A percentile compares a stretch with the other conserved stretches of the same genome.
phyloP scores from a whole-genome alignment of 2,888 invertebrate genomes.

The Oligia latruncula region DNA sequence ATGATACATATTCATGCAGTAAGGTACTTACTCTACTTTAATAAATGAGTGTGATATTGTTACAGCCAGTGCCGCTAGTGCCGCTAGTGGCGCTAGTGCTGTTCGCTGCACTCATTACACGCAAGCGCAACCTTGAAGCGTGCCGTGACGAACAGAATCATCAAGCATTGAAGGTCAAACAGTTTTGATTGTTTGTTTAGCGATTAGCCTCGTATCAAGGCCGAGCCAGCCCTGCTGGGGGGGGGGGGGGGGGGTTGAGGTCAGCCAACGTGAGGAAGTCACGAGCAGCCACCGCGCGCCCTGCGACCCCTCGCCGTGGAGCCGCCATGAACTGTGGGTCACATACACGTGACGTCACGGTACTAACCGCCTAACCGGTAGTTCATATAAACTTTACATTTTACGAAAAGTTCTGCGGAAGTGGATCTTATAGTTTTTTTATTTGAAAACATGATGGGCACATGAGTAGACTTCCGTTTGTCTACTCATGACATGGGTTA shows the following conservation, averaged over 20 bases:
- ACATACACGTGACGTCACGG: neutral
- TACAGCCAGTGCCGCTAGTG: neutral
- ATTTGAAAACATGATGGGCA: too few species aligned
- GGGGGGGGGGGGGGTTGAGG: neutral
- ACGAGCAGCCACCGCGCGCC: constrained; percentile 12
- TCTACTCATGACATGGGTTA: too few species aligned
- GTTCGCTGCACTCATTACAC: neutral
- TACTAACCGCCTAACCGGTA: neutral
- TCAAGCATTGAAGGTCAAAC: constrained; percentile 34
- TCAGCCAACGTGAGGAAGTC: constrained; percentile 24
- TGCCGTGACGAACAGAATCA: constrained; percentile 44
- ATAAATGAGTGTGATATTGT: constrained; percentile 17
- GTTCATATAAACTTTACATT: constrained; percentile 14
- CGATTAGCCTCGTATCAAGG: constrained; percentile 42
- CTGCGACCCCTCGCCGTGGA: neutral
- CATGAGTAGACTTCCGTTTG: too few species aligned
- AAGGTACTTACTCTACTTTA: neutral
- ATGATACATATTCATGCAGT: constrained; percentile 3
- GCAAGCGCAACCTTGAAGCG: constrained; percentile 15
- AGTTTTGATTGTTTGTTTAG: constrained; percentile 42
- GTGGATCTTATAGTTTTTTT: too few species aligned
- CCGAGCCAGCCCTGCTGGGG: constrained; percentile 21
- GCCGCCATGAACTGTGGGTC: constrained; percentile 7
- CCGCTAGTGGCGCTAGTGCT: neutral
- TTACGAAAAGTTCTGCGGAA: neutral